These are phyloP conservation scores for Lottia gigantea DNA, from an alignment of 2,888 invertebrate species.

Conservation along the genomic window DNA sequence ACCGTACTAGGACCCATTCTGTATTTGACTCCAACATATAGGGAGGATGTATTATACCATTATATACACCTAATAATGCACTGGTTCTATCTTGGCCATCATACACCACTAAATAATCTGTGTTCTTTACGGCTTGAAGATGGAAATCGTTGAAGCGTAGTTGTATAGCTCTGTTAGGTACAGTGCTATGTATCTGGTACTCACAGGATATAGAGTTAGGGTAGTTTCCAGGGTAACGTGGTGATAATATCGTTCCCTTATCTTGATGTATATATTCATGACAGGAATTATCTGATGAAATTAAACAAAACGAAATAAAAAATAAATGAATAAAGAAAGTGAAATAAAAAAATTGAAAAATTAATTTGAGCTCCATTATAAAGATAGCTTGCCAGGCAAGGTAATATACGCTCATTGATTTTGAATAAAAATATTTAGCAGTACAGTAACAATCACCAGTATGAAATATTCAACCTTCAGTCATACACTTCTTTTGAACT, in stretches of 20 bases:
- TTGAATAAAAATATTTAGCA: too few relatives aligned
- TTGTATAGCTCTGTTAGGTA: constrained; percentile 34
- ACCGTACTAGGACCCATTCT: constrained; percentile 41
- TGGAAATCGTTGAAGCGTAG: constrained; percentile 35
- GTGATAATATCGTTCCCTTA: constrained; percentile 42
- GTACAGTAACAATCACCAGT: too few relatives aligned
- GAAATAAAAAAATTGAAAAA: too few relatives aligned
- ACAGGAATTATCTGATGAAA: constrained; percentile 23
- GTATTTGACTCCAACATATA: constrained; percentile 40
- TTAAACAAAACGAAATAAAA: too few relatives aligned
- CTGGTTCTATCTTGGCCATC: constrained; percentile 41
- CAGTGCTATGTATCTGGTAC: constrained; percentile 42
- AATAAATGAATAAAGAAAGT: too few relatives aligned
- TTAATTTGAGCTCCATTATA: too few relatives aligned
- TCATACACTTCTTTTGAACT: too few relatives aligned
- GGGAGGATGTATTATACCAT: constrained; percentile 35
- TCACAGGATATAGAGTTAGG: constrained; percentile 39
- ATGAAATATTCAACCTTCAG: too few relatives aligned
- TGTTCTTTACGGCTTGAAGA: constrained; percentile 31
- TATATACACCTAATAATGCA: constrained; percentile 37
- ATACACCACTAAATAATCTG: constrained; percentile 44
- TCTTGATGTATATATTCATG: constrained; percentile 28
- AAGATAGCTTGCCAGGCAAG: too few relatives aligned
- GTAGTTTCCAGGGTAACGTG: constrained; percentile 40
- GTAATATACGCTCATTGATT: too few relatives aligned